These are phyloP conservation scores for Chrysemys picta DNA, from an alignment of 2,113 vertebrate species.

Conservation along the genomic window DNA sequence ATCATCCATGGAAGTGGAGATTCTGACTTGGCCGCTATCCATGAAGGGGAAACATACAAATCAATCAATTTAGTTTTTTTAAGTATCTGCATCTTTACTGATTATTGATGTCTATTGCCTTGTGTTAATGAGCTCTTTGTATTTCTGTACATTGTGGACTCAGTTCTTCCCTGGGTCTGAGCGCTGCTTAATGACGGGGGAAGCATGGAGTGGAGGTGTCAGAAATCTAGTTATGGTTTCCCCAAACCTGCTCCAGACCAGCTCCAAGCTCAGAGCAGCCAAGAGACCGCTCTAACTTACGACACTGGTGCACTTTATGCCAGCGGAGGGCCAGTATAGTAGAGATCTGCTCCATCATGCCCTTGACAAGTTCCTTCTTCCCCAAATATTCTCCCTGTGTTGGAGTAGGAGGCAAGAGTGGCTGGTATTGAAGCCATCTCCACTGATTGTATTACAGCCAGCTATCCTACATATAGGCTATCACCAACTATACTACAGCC, in stretches of 20 bases:
- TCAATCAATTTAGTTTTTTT: background rate
- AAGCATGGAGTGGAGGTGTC: background rate
- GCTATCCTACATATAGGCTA: background rate
- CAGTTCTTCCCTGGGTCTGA: background rate
- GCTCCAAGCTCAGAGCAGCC: too few species aligned
- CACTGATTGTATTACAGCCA: background rate
- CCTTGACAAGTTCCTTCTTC: background rate
- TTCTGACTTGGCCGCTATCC: background rate
- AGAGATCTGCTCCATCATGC: background rate
- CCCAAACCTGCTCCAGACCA: background rate
- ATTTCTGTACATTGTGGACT: accelerated
- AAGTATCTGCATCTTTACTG: background rate
- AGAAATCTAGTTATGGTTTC: background rate
- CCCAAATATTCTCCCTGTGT: background rate
- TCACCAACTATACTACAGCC: background rate
- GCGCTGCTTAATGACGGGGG: background rate
- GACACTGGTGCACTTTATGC: background rate
- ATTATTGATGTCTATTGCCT: background rate
- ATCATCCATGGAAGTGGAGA: background rate
- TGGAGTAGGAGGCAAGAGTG: background rate
- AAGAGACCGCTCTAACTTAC: background rate
- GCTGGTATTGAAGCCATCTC: background rate
- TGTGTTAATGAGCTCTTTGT: background rate
- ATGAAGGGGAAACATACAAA: background rate
- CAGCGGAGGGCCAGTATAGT: background rate